These are phyloP conservation scores for Bombus sibiricus DNA, from an alignment of 1,140 invertebrate genomes.

Conservation along the genomic window DNA sequence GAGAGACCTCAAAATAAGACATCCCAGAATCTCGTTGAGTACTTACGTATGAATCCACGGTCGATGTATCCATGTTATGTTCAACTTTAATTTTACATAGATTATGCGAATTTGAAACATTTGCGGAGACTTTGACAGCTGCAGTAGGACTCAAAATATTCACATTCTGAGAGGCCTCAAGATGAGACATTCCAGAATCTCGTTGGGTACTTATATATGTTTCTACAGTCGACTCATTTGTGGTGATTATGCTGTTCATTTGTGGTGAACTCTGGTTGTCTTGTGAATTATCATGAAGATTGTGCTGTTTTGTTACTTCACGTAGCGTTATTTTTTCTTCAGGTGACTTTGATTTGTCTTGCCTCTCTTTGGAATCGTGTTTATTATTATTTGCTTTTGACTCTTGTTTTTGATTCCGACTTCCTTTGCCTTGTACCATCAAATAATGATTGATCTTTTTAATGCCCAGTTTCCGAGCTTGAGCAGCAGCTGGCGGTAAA, in stretches of 20 bases:
- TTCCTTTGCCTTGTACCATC: slow-evolving; percentile 42
- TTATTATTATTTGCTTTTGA: not conserved
- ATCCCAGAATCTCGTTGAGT: not conserved
- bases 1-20: not conserved
- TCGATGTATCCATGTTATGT: not conserved
- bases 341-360: not conserved
- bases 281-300: not conserved
- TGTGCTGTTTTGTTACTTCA: slow-evolving; percentile 10
- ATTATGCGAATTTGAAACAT: not conserved
- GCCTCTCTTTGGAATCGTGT: not conserved
- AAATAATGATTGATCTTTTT: slow-evolving; percentile 65
- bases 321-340: slow-evolving; percentile 17
- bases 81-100: slow-evolving; percentile 32
- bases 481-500: slow-evolving; percentile 73
- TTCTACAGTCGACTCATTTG: not conserved
- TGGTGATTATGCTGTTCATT: not conserved
- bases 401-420: slow-evolving; percentile 17
- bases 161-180: not conserved
- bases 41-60: not conserved
- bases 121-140: not conserved
- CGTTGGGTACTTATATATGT: not conserved
- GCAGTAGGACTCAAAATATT: slow-evolving; percentile 1
- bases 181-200: not conserved
- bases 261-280: not conserved
- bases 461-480: slow-evolving; percentile 73